Conservation (phyloP, 2,888 invertebrate species). For the Argyra leucocephala region DNA sequence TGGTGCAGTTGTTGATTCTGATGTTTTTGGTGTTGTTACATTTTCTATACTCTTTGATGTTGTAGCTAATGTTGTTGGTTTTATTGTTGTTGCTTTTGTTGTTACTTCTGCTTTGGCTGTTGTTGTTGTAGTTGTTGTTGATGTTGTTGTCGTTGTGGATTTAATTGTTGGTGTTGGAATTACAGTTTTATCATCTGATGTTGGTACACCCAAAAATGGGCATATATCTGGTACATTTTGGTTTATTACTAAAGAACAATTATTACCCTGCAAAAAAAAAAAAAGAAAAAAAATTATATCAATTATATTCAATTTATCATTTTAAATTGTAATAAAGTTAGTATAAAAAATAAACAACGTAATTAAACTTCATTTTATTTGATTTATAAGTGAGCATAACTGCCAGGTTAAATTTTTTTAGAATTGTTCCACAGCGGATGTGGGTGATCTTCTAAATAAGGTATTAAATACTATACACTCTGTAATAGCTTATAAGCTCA, state of each 20-base stretch:
- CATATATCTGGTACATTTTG: slow-evolving; percentile 40
- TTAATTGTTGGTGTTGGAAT: slow-evolving; percentile 21
- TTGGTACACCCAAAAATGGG: slow-evolving; percentile 33
- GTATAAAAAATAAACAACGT: too few relatives aligned
- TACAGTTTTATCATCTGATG: slow-evolving; percentile 20
- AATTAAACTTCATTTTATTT: too few relatives aligned
- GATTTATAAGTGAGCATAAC: too few relatives aligned
- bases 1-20: not conserved
- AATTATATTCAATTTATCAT: too few relatives aligned
- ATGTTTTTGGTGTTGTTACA: not conserved
- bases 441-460: too few relatives aligned
- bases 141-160: not conserved
- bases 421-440: too few relatives aligned
- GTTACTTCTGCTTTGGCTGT: not conserved
- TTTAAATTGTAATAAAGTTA: too few relatives aligned
- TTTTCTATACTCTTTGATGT: not conserved
- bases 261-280: slow-evolving; percentile 27
- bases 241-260: slow-evolving; percentile 37
- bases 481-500: too few relatives aligned
- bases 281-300: not conserved
- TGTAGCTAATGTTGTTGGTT: not conserved
- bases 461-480: too few relatives aligned
- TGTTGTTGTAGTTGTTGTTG: slow-evolving; percentile 12
- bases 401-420: too few relatives aligned
- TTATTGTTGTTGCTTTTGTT: not conserved